Percentiles rank a stretch among this genome's conserved stretches.
Evolutionary conservation across 2,888 invertebrate species (phyloP).

Genomic region (Hedychridium roseum): DNA sequence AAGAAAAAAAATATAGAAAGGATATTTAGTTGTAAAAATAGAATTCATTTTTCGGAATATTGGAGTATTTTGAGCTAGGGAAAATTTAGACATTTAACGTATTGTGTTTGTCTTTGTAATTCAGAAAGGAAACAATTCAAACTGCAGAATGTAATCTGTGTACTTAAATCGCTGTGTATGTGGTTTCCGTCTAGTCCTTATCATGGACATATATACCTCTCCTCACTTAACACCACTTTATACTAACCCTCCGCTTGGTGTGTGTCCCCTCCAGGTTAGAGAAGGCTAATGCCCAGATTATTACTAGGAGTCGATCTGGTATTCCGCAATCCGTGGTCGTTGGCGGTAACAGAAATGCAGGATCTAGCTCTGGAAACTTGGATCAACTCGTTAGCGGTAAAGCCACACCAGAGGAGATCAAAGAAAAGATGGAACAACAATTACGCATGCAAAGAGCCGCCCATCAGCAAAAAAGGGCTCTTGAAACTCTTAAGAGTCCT

Average conservation of each 20-base stretch:
- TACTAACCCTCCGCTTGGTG: slow-evolving; percentile 59
- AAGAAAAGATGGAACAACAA: slow-evolving; percentile 92
- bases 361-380: slow-evolving; percentile 33
- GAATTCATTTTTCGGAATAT: no score
- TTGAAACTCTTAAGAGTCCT: slow-evolving; percentile 66
- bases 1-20: no score
- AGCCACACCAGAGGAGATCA: slow-evolving; percentile 77
- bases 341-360: slow-evolving; percentile 59
- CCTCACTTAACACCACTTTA: slow-evolving; percentile 50
- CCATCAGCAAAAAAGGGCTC: slow-evolving; percentile 85
- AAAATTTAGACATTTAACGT: no score
- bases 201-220: slow-evolving; percentile 34
- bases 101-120: no score
- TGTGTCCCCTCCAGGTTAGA: slow-evolving; percentile 68
- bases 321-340: slow-evolving; percentile 67
- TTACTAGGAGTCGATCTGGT: slow-evolving; percentile 85
- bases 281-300: slow-evolving; percentile 77
- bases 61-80: no score
- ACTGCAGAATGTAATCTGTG: no score
- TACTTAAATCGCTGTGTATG: no score
- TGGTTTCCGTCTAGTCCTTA: no score
- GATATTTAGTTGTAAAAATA: neutral
- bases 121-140: no score
- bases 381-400: slow-evolving; percentile 66
- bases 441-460: slow-evolving; percentile 86